Evolutionary conservation across 2,888 invertebrate genomes (phyloP).

Genomic region (Dasypolia templi): DNA sequence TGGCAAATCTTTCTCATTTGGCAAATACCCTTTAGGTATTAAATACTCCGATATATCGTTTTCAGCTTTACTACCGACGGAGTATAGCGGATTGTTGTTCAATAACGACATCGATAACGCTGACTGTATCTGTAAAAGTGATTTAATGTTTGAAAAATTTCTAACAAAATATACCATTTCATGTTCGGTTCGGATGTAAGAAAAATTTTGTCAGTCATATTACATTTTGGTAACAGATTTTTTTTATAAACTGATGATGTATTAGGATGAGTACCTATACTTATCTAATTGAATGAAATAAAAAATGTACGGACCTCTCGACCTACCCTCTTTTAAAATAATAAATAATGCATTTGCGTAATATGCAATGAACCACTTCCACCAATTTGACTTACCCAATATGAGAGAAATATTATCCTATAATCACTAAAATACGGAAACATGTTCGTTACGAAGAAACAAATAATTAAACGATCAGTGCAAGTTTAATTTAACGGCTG

Average conservation of each 20-base stretch:
- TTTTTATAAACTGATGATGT: background rate
- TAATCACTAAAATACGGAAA: constrained; percentile 51
- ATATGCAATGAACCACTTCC: background rate
- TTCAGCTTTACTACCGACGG: constrained; percentile 71
- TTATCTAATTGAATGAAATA: background rate
- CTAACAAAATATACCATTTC: background rate
- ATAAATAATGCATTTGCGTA: background rate
- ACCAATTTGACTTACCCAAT: constrained; percentile 66
- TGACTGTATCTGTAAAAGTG: constrained; percentile 68
- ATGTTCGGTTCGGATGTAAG: background rate
- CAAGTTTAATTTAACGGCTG: constrained; percentile 78
- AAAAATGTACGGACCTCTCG: background rate
- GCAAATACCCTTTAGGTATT: constrained; percentile 78
- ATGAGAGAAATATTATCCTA: constrained; percentile 58
- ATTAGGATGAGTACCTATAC: background rate
- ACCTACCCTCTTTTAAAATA: background rate
- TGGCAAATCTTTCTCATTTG: constrained; percentile 78
- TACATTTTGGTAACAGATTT: background rate
- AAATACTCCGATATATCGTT: constrained; percentile 78
- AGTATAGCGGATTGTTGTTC: constrained; percentile 67
- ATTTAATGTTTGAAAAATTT: background rate
- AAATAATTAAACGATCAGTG: constrained; percentile 47
- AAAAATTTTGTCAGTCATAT: background rate
- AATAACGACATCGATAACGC: constrained; percentile 69
- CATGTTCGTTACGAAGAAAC: constrained; percentile 56